Conservation (phyloP, 2,113 vertebrate genomes). For the Rhineura floridana region DNA sequence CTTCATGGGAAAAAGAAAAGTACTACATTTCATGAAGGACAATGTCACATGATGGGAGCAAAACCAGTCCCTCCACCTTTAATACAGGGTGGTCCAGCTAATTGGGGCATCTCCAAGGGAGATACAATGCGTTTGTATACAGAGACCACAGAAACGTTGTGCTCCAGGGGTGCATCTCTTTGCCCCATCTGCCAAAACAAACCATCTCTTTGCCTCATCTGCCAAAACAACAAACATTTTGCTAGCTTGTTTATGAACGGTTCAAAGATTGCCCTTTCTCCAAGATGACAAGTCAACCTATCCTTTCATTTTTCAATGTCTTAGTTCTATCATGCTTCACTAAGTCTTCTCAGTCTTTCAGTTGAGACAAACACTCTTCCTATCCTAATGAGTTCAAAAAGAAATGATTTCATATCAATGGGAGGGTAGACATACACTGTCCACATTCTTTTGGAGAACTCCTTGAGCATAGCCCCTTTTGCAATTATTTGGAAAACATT, state of each 20-base stretch:
- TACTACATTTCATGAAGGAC: not conserved
- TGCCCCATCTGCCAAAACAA: not conserved
- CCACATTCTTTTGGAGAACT: not conserved
- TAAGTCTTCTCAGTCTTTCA: not conserved
- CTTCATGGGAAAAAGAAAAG: not conserved
- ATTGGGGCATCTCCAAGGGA: not conserved
- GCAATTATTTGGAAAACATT: not conserved
- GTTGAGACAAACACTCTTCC: not conserved
- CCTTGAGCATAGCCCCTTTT: not conserved
- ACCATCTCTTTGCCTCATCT: not conserved
- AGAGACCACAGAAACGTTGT: not conserved
- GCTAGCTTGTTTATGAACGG: not conserved
- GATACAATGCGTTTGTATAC: not conserved
- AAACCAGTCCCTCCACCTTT: not conserved
- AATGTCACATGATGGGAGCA: not conserved
- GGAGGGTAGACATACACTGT: not conserved
- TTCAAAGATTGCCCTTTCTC: not conserved
- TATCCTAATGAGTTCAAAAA: not conserved
- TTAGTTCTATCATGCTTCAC: not conserved
- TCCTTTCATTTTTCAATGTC: not conserved
- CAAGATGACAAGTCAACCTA: not conserved
- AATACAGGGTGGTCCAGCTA: not conserved
- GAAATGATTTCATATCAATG: not conserved
- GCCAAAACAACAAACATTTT: not conserved
- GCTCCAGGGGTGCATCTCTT: not conserved